Conservation (phyloP, 2,888 invertebrate genomes). For the Aspidiotus rigidus region DNA sequence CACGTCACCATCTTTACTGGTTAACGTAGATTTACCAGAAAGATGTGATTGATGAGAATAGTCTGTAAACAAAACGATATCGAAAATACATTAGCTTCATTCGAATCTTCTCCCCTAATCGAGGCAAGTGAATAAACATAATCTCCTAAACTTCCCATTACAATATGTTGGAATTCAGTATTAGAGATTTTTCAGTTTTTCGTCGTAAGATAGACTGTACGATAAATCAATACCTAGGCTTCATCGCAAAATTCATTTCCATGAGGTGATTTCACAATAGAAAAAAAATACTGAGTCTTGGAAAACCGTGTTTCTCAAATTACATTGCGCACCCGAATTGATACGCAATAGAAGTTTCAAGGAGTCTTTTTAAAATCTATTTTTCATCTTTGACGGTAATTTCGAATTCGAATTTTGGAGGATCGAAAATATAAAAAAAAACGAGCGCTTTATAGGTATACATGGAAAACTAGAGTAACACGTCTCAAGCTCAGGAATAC, state of each 20-base stretch:
- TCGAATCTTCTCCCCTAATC: not conserved
- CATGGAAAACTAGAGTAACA: no score
- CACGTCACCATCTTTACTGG: not conserved
- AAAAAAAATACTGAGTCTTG: no score
- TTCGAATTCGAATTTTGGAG: no score
- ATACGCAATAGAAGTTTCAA: no score
- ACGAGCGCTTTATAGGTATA: no score
- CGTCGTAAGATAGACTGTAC: not conserved
- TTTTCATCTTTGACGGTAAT: no score
- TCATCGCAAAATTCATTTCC: not conserved
- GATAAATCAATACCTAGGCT: not conserved
- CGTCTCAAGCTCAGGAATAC: no score
- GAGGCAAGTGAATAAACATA: not conserved
- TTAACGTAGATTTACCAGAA: not conserved
- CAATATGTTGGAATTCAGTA: not conserved
- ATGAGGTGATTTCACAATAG: not conserved
- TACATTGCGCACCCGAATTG: no score
- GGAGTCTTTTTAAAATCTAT: no score
- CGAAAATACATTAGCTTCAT: not conserved
- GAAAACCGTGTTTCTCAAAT: no score
- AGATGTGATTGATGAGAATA: constrained; percentile 7
- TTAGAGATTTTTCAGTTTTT: not conserved
- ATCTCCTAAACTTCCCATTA: not conserved
- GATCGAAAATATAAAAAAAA: no score
- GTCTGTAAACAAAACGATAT: constrained; percentile 4